These are phyloP conservation scores for Prosapia bicincta DNA, from an alignment of 2,888 invertebrate species.

Conservation along the genomic window DNA sequence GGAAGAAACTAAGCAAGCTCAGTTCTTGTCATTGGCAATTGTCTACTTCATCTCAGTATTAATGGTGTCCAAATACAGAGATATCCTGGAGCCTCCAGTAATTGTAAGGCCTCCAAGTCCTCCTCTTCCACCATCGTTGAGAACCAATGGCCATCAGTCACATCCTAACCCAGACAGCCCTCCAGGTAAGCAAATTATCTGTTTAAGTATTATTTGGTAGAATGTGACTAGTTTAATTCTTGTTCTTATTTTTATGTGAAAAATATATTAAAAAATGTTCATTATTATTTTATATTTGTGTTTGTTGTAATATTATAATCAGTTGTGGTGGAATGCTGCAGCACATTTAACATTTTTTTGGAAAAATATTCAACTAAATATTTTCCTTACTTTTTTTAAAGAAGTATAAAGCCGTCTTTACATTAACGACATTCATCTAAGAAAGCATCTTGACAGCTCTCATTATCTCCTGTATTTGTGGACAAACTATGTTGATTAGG, in stretches of 20 bases:
- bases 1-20: slow-evolving; percentile 99
- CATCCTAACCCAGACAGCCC: slow-evolving; percentile 52
- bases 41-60: slow-evolving; percentile 99
- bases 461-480: no score
- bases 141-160: slow-evolving; percentile 52
- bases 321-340: no score
- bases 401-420: no score
- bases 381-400: no score
- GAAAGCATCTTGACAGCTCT: no score
- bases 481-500: no score
- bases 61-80: slow-evolving; percentile 99
- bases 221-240: neutral
- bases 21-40: slow-evolving; percentile 97
- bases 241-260: neutral
- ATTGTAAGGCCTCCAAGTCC: slow-evolving; percentile 65
- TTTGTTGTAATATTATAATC: neutral
- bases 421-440: no score
- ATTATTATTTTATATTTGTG: slow-evolving; percentile 4
- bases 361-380: no score
- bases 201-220: neutral
- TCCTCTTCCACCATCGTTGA: slow-evolving; percentile 47
- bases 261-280: slow-evolving; percentile 2
- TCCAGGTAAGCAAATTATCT: slow-evolving; percentile 51
- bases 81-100: slow-evolving; percentile 93
- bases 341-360: no score